These are phyloP conservation scores for Sarcophaga peregrina DNA, from an alignment of 1,140 invertebrate genomes.

Conservation along the genomic window DNA sequence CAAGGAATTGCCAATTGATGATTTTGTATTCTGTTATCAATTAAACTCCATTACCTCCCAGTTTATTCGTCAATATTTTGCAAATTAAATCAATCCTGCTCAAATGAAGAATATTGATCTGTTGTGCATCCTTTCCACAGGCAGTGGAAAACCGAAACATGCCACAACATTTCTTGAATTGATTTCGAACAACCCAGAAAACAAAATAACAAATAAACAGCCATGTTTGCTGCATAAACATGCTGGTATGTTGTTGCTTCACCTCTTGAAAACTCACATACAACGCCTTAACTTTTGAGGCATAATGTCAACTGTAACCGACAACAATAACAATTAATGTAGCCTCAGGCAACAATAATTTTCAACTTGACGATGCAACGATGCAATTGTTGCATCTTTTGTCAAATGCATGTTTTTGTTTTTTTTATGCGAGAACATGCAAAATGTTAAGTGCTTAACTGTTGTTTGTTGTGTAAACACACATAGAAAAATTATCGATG, in stretches of 20 bases:
- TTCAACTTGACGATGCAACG: not conserved
- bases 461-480: conserved; percentile 10
- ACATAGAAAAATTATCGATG: not conserved
- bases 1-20: too few species aligned
- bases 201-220: conserved; percentile 12
- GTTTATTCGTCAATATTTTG: too few species aligned
- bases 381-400: conserved; percentile 17
- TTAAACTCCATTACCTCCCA: too few species aligned
- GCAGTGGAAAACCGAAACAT: not conserved
- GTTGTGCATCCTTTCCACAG: too few species aligned
- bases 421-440: not conserved
- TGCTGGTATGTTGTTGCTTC: not conserved
- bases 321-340: not conserved
- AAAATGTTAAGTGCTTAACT: conserved; percentile 16
- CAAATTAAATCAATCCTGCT: too few species aligned
- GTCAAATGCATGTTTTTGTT: not conserved
- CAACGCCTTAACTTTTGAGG: not conserved
- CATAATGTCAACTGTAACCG: not conserved
- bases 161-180: conserved; percentile 12
- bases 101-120: too few species aligned
- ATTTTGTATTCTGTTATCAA: too few species aligned
- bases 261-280: not conserved
- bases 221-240: conserved; percentile 1
- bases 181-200: not conserved
- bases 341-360: not conserved